Evolutionary conservation across 2,888 invertebrate species (phyloP), one percentile per base, ranked within the genome.

Genomic region (Noctua janthina): DNA sequence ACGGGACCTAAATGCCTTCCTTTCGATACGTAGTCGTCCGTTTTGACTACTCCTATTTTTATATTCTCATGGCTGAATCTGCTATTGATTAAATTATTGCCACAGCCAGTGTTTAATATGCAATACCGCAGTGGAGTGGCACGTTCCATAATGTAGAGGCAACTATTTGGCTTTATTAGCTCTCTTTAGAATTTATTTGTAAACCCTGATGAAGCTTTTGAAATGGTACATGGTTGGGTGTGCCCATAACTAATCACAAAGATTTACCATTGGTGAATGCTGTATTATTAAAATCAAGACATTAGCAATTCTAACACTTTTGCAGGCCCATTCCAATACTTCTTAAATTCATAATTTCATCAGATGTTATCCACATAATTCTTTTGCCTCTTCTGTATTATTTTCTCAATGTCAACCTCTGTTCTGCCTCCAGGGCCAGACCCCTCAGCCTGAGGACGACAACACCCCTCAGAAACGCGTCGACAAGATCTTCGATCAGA

Each of bases 401-500:
- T 54, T 15, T 68, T 59, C 43, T 68, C 17, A 78, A 54, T 35
- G 10, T 54, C 35, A 10, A 35, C 35, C 2, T 54, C 2, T 83
- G 15, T 46, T 51, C 29, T 79, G 4, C 20, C 15, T 96, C n/a
- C 96, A 99, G 99, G 99, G 99, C 39, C 99, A 99, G 94, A 98
- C 98, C 88, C 99, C 99, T 74, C 98, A 98, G 90, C 98, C 98
- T 49, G 99, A 99, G 92, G 99, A 99, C 93, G 99, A 99, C 93
- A 99, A 99, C 94, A 99, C 99, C 86, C 99, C 99, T 29, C 99
- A 99, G 95, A 99, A 99, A 95, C 98, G 99, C 93, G 99, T 99
- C 87, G 99, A 99, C 97, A 99, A 99, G 96, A 99, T 99, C 94
- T 99, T 99, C 97, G 99, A 99, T 96, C 99, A 99, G 95, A 99